Evolutionary conservation across 2,113 vertebrate species (phyloP).

Genomic region (Dipodomys stephensi): DNA sequence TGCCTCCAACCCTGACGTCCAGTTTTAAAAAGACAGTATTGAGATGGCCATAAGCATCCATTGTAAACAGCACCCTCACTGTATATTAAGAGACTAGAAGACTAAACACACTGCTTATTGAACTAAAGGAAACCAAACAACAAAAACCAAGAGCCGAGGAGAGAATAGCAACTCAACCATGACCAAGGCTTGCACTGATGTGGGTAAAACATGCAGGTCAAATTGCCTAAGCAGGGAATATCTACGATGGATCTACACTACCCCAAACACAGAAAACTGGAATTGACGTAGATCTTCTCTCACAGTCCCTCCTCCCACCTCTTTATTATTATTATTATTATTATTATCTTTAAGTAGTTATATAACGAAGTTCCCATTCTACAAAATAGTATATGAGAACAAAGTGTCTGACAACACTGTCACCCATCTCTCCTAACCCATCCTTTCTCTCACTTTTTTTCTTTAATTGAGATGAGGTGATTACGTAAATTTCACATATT

Average conservation of each 20-base stretch:
- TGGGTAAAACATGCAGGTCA: neutral
- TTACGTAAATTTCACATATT: too few relatives aligned
- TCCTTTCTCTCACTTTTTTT: too few relatives aligned
- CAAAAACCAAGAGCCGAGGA: neutral
- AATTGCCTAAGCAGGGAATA: neutral
- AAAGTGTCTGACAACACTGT: too few relatives aligned
- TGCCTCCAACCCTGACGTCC: too few relatives aligned
- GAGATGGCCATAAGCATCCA: neutral
- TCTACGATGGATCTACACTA: neutral
- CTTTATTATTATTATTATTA: neutral
- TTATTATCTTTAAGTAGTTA: too few relatives aligned
- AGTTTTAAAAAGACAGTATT: neutral
- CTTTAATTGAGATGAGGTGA: too few relatives aligned
- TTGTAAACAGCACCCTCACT: neutral
- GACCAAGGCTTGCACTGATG: neutral
- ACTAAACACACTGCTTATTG: fast-evolving
- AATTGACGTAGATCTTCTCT: neutral
- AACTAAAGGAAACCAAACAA: neutral
- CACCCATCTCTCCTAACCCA: too few relatives aligned
- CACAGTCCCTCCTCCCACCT: neutral
- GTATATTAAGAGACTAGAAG: neutral
- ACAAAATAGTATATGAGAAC: too few relatives aligned
- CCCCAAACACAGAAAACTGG: neutral
- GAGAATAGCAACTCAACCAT: neutral
- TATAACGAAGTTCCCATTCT: too few relatives aligned